A percentile compares a stretch with the other conserved stretches of the same genome.
These are phyloP conservation scores for Poicephalus gulielmi DNA, from an alignment of 2,113 vertebrate species.

Conservation along the genomic window DNA sequence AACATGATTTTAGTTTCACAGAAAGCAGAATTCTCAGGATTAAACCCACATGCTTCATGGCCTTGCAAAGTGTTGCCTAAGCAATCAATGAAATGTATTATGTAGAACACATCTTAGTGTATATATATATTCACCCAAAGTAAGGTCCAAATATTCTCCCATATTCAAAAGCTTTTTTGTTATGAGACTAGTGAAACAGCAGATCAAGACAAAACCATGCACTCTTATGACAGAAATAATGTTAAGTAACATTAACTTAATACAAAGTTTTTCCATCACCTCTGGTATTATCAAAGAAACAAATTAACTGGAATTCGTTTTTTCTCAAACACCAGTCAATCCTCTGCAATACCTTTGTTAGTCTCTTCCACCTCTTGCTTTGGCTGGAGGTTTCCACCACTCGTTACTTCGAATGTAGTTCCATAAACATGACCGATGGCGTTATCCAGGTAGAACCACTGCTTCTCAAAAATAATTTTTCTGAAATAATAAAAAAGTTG, in stretches of 20 bases:
- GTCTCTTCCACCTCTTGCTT: conserved; percentile 73
- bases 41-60: neutral
- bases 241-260: neutral
- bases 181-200: neutral
- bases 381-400: conserved; percentile 84
- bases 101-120: neutral
- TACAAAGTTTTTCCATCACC: neutral
- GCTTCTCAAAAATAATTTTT: conserved; percentile 95
- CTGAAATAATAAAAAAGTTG: conserved; percentile 67
- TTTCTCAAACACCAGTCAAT: neutral
- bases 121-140: neutral
- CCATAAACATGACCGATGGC: conserved; percentile 87
- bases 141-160: neutral
- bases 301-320: neutral
- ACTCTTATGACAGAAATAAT: neutral
- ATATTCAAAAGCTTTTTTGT: neutral
- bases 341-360: conserved; percentile 74
- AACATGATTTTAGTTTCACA: conserved; percentile 5
- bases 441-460: conserved; percentile 93
- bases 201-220: neutral
- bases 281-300: neutral
- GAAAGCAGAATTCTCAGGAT: neutral
- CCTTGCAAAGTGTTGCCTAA: neutral
- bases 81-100: neutral
- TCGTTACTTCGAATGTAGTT: conserved; percentile 87